Evolutionary conservation across 2,113 vertebrate genomes (phyloP), one percentile per base, ranked within the genome.

Genomic region (Cettia cetti): DNA sequence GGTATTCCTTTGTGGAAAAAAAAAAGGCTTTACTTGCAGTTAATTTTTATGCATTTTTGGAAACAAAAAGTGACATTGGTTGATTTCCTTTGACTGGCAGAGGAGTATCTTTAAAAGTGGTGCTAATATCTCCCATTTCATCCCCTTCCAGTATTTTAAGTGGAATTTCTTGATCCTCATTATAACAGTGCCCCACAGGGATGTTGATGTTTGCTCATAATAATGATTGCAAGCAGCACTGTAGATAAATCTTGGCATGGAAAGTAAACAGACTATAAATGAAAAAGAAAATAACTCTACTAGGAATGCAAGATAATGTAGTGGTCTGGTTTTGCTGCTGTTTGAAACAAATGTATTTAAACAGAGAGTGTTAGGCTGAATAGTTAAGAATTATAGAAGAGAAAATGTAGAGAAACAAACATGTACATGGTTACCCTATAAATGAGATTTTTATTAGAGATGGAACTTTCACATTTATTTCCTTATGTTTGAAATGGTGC

Each of bases 51-150:
- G 37, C 8, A 33, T 81, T 91, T 96, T 95, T 94, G n/a, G 54
- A 95, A 77, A 85, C 50, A 54, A 82, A 95, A 94, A 59, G 40
- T 66, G 78, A 15, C 59, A 72, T 63, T 68, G 27, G 11, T 71
- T 95, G 60, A 75, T 80, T 95, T 97, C 80, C 82, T 95, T 96
- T 86, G 85, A 80, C 75, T 94, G 77, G 40, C 70, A 92, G 86
- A 82, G 30, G 70, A 94, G 37, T 85, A 84, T 70, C 28, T 91
- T 94, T 85, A 91, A 61, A 81, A 89, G 35, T 92, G 69, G 8
- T 65, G 31, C 21, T 92, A 81, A 87, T 90, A 49, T n/a, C 21
- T 64, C 23, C 21, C 68, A 9, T 81, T 68, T 82, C 27, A 15
- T 87, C 35, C 53, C 42, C 61, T 91, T 89, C 31, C 31, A 95